A percentile compares a stretch with the other conserved stretches of the same genome.
These are phyloP conservation scores for Leptopilina syphax DNA, from an alignment of 2,888 invertebrate genomes.

Conservation along the genomic window DNA sequence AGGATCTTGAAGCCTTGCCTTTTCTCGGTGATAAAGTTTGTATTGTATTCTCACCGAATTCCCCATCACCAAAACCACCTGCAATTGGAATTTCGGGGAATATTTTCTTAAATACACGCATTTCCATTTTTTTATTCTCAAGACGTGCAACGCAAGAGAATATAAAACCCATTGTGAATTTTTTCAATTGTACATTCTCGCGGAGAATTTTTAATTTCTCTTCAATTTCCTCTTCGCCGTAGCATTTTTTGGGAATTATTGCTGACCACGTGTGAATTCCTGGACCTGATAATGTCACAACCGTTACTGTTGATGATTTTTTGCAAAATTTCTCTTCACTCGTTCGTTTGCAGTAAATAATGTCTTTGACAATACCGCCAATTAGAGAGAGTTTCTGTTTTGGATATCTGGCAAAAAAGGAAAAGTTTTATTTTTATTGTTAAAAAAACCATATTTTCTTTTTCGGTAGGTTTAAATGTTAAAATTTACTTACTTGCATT, in stretches of 20 bases:
- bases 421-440: slow-evolving; percentile 27
- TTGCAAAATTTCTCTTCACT: slow-evolving; percentile 47
- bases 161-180: slow-evolving; percentile 69
- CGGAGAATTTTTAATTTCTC: slow-evolving; percentile 61
- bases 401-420: slow-evolving; percentile 45
- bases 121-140: slow-evolving; percentile 62
- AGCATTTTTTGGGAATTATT: slow-evolving; percentile 58
- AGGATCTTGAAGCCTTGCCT: slow-evolving; percentile 44
- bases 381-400: slow-evolving; percentile 52
- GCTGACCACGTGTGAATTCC: slow-evolving; percentile 69
- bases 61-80: slow-evolving; percentile 70
- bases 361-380: slow-evolving; percentile 61
- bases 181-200: slow-evolving; percentile 63
- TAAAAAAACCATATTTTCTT: background rate
- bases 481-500: slow-evolving; percentile 49
- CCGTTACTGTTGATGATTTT: slow-evolving; percentile 54
- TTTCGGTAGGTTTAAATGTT: background rate
- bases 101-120: slow-evolving; percentile 66
- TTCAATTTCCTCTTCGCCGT: slow-evolving; percentile 59
- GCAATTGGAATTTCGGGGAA: slow-evolving; percentile 70
- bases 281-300: slow-evolving; percentile 63
- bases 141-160: slow-evolving; percentile 70
- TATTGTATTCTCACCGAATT: slow-evolving; percentile 66
- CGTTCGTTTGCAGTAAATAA: slow-evolving; percentile 59
- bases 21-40: slow-evolving; percentile 33